These are phyloP conservation scores for Euthynnus affinis DNA, from an alignment of 2,797 vertebrate genomes.

Conservation along the genomic window DNA sequence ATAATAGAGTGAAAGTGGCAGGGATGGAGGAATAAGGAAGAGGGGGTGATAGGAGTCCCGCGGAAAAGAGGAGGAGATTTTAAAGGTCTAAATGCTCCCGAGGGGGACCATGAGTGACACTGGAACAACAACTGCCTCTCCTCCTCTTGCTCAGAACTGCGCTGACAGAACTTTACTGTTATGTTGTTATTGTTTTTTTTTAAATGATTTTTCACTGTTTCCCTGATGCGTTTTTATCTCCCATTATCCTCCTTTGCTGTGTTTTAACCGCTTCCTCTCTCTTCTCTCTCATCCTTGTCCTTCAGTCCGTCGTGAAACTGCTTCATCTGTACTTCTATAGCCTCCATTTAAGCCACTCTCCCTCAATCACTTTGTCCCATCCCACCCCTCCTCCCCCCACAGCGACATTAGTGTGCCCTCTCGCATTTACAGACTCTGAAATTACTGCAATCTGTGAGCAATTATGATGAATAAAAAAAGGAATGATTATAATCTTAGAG, in stretches of 20 bases:
- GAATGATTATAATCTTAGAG: constrained; percentile 66
- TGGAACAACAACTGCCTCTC: constrained; percentile 51
- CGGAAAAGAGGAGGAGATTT: constrained; percentile 57
- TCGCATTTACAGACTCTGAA: constrained; percentile 42
- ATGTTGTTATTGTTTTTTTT: background rate
- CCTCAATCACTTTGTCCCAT: constrained; percentile 30
- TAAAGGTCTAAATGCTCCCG: constrained; percentile 76
- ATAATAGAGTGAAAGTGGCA: background rate
- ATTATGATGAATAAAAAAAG: constrained; percentile 69
- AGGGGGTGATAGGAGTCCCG: constrained; percentile 49
- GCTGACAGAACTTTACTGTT: too few relatives aligned
- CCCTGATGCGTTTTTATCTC: too few relatives aligned
- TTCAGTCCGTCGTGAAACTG: constrained; percentile 32
- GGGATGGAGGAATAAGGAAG: constrained; percentile 3
- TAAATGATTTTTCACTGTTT: background rate
- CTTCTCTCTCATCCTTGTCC: constrained; percentile 14
- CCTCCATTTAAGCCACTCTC: constrained; percentile 36
- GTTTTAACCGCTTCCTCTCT: constrained; percentile 3
- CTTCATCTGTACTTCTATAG: background rate
- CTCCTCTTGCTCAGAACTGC: constrained; percentile 21
- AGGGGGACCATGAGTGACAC: constrained; percentile 71
- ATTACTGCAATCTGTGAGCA: constrained; percentile 73
- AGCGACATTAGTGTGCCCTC: constrained; percentile 20
- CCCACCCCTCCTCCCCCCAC: background rate
- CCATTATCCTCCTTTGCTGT: background rate